A percentile compares a stretch with the other conserved stretches of the same genome.
phyloP scores from a whole-genome alignment of 1,140 invertebrate genomes.

The Temnothorax longispinosus region DNA sequence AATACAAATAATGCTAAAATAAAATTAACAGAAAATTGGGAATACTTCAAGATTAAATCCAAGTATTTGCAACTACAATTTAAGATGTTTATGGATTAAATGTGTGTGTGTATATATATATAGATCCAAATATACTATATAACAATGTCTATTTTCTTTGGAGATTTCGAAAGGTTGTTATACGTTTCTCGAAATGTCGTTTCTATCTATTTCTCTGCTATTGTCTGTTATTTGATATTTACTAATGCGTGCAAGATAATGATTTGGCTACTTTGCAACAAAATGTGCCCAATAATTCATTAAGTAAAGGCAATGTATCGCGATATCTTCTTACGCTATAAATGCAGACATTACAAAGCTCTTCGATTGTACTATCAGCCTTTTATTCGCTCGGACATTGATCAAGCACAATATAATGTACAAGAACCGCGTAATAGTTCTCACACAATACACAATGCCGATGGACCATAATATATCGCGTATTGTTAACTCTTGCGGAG shows the following conservation, averaged over 20 bases:
- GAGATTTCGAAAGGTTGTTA: not conserved
- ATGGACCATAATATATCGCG: conserved; percentile 49
- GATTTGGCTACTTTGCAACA: not conserved
- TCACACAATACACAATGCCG: conserved; percentile 49
- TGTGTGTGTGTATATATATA: not conserved
- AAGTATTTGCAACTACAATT: not conserved
- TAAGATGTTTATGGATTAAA: not conserved
- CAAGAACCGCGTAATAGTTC: conserved; percentile 1
- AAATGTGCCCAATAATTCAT: not conserved
- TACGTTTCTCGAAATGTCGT: not conserved
- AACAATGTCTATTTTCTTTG: not conserved
- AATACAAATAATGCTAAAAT: not conserved
- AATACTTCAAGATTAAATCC: not conserved
- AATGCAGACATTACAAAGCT: not conserved
- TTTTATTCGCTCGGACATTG: conserved; percentile 21
- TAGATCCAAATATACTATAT: too few species aligned
- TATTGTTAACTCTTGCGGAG: conserved; percentile 58
- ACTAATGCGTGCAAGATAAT: not conserved
- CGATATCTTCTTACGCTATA: not conserved
- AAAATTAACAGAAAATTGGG: not conserved
- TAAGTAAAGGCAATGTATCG: not conserved
- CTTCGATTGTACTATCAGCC: conserved; percentile 7
- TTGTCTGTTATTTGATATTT: not conserved
- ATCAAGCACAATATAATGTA: conserved; percentile 54
- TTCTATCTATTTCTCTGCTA: not conserved